Evolutionary conservation across 2,888 invertebrate species (phyloP).

Genomic region (Eristalis pertinax): DNA sequence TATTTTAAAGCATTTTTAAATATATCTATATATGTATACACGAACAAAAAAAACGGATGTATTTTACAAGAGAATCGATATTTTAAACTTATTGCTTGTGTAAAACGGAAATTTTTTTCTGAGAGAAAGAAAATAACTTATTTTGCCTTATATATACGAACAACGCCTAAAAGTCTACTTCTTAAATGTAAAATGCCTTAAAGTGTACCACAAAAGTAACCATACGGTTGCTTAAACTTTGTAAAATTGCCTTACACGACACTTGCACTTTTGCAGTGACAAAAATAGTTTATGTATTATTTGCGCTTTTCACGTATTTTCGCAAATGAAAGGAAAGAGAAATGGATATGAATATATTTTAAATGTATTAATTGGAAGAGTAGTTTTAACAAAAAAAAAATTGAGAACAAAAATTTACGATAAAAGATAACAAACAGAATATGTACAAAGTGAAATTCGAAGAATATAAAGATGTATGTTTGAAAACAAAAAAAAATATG

Average conservation of each 20-base stretch:
- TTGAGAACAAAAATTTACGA: background rate
- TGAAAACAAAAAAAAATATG: conserved; percentile 20
- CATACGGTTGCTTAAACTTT: conserved; percentile 8
- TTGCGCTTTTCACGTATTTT: conserved; percentile 52
- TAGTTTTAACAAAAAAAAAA: conserved; percentile 16
- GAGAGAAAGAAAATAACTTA: conserved; percentile 1
- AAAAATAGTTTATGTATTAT: conserved; percentile 28
- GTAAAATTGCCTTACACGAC: conserved; percentile 51
- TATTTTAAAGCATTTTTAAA: background rate
- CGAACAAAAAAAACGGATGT: too few relatives aligned
- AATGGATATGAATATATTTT: conserved; percentile 18
- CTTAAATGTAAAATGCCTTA: conserved; percentile 57
- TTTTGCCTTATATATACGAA: conserved; percentile 52
- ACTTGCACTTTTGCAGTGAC: conserved; percentile 41
- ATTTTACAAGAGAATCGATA: conserved; percentile 13
- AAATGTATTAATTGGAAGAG: conserved; percentile 21
- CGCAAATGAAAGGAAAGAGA: background rate
- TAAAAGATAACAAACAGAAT: conserved; percentile 18
- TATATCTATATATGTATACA: background rate
- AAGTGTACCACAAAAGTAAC: conserved; percentile 54
- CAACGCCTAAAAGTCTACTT: conserved; percentile 46
- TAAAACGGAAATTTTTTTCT: background rate
- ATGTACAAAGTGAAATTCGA: conserved; percentile 63
- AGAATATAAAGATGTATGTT: conserved; percentile 19
- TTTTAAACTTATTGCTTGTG: background rate